phyloP scores from a whole-genome alignment of 2,888 invertebrate species.

The Eupithecia exiguata region DNA sequence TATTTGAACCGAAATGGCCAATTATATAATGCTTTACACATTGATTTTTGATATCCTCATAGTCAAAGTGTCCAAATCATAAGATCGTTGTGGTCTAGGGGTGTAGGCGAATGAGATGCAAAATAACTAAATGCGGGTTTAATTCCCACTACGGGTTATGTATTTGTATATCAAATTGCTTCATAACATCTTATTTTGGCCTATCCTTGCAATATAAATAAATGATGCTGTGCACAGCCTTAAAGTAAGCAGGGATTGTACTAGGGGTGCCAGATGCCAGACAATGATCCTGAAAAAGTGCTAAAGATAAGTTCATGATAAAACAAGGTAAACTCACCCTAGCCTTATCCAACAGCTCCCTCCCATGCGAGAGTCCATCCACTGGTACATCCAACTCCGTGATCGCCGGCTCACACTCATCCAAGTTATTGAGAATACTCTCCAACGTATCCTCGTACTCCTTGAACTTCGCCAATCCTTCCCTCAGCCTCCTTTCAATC shows the following conservation, averaged over 20 bases:
- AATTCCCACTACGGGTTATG: background rate
- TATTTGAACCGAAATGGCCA: background rate
- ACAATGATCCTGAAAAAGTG: background rate
- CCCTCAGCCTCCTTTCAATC: conserved; percentile 93
- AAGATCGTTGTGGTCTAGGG: background rate
- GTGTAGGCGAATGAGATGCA: background rate
- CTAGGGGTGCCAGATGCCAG: background rate
- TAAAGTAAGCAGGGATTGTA: background rate
- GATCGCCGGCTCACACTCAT: conserved; percentile 90
- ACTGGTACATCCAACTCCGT: conserved; percentile 90
- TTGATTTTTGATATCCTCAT: background rate
- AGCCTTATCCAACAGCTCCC: conserved; percentile 88
- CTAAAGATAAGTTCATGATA: background rate
- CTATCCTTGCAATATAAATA: background rate
- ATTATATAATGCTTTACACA: background rate
- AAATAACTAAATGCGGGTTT: background rate
- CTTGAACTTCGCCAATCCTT: conserved; percentile 95
- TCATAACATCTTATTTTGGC: background rate
- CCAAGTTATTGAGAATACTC: conserved; percentile 92
- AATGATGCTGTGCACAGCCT: background rate
- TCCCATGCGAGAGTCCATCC: conserved; percentile 89
- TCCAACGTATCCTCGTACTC: conserved; percentile 96
- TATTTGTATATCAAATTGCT: background rate
- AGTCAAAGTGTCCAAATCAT: no score
- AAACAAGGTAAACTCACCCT: conserved; percentile 80